phyloP scores from a whole-genome alignment of 1,140 invertebrate genomes.

The Trialeurodes vaporariorum region DNA sequence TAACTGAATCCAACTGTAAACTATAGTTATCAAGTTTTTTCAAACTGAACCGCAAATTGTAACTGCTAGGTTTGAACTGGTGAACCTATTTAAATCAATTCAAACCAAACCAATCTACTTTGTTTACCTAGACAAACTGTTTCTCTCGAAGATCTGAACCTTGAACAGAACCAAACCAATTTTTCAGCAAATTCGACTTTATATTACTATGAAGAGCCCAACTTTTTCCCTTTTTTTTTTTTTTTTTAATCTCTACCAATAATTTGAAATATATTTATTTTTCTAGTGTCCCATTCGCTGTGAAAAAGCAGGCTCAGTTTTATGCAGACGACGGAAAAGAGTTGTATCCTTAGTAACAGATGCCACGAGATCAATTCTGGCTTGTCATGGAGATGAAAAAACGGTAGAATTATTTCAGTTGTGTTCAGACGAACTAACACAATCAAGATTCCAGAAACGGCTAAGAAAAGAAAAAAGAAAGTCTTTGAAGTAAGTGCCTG shows the following conservation, averaged over 20 bases:
- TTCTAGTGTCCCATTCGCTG: slow-evolving; percentile 54
- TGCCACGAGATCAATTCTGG: slow-evolving; percentile 51
- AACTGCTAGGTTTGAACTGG: too few relatives aligned
- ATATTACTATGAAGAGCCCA: too few relatives aligned
- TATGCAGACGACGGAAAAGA: slow-evolving; percentile 61
- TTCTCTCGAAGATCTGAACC: too few relatives aligned
- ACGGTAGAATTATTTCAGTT: slow-evolving; percentile 76
- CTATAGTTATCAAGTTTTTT: too few relatives aligned
- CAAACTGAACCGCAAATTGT: too few relatives aligned
- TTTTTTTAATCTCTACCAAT: background rate
- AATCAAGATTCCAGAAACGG: slow-evolving; percentile 54
- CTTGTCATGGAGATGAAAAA: slow-evolving; percentile 71
- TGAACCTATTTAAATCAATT: too few relatives aligned
- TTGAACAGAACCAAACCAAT: too few relatives aligned
- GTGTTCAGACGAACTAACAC: slow-evolving; percentile 58
- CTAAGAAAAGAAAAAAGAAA: slow-evolving; percentile 58
- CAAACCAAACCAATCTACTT: too few relatives aligned
- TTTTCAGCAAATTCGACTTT: too few relatives aligned
- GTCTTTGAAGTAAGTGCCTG: slow-evolving; percentile 40
- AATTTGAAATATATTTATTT: slow-evolving; percentile 7
- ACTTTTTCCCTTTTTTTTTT: too few relatives aligned
- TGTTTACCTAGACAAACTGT: too few relatives aligned
- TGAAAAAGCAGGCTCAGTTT: slow-evolving; percentile 57
- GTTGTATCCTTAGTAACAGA: slow-evolving; percentile 54
- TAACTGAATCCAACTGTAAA: too few relatives aligned